These are phyloP conservation scores for Esox masquinongy DNA, from an alignment of 2,797 vertebrate genomes.

Conservation along the genomic window DNA sequence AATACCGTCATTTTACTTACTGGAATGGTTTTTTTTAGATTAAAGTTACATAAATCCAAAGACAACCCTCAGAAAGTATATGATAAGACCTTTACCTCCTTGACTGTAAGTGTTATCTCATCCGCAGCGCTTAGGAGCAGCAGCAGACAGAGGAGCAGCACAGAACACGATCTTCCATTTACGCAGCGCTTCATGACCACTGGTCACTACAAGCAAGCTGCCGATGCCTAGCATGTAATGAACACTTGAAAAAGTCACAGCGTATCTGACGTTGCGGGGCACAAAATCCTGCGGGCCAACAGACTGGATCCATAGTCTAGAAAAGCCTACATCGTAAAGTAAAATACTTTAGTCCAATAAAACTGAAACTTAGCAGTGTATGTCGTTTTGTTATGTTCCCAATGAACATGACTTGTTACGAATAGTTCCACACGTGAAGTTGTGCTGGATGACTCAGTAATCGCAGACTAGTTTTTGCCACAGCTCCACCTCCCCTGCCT, in stretches of 20 bases:
- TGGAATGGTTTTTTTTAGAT: too few species aligned
- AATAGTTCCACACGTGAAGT: too few species aligned
- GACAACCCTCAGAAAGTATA: background rate
- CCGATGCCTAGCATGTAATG: background rate
- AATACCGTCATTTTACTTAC: too few species aligned
- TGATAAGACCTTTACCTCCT: background rate
- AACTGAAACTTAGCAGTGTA: too few species aligned
- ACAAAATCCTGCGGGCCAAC: background rate
- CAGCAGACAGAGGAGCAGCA: background rate
- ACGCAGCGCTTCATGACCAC: background rate
- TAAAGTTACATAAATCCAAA: too few species aligned
- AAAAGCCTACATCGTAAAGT: too few species aligned
- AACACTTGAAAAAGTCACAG: background rate
- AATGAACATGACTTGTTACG: too few species aligned
- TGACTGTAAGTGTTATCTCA: background rate
- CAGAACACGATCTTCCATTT: slow-evolving; percentile 11
- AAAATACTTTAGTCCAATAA: too few species aligned
- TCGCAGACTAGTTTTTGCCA: too few species aligned
- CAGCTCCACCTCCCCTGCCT: too few species aligned
- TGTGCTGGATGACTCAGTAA: too few species aligned
- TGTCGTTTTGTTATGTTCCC: too few species aligned
- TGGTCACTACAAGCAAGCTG: background rate
- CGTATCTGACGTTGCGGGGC: background rate
- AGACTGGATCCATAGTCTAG: background rate
- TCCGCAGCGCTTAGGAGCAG: slow-evolving; percentile 5